A percentile compares a stretch with the other conserved stretches of the same genome.
These are phyloP conservation scores for Cremastinae sp. DNA, from an alignment of 2,888 invertebrate genomes.

Conservation along the genomic window DNA sequence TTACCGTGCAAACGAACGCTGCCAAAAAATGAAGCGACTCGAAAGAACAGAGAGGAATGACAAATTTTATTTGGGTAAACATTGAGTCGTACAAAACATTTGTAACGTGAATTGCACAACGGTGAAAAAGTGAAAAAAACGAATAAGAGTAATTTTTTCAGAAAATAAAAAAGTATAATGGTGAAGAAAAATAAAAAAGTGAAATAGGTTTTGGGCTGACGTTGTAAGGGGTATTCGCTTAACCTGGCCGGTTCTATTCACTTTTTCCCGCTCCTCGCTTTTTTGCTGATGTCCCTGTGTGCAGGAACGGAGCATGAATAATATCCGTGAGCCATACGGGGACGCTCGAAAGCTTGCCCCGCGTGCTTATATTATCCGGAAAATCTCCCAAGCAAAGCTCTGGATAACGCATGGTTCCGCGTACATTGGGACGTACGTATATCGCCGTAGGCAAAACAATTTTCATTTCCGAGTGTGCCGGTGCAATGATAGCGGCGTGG, in stretches of 20 bases:
- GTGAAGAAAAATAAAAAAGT: constrained; percentile 9
- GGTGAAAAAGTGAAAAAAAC: no score
- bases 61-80: no score
- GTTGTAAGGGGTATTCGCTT: constrained; percentile 42
- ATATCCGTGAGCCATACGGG: constrained; percentile 46
- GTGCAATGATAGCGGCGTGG: constrained; percentile 35
- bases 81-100: no score
- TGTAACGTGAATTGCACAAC: no score
- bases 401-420: constrained; percentile 55
- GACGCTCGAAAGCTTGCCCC: constrained; percentile 36
- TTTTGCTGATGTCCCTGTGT: neutral
- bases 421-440: no score
- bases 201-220: constrained; percentile 28
- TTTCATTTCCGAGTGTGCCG: constrained; percentile 47
- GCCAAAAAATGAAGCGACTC: no score
- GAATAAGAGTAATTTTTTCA: no score
- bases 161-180: constrained; percentile 4
- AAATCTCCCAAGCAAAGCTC: constrained; percentile 58
- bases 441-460: constrained; percentile 58
- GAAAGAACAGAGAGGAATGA: no score
- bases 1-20: no score
- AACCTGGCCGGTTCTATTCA: neutral
- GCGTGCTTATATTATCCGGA: constrained; percentile 56
- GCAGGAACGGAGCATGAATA: constrained; percentile 44
- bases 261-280: neutral